Percentiles rank a stretch among this genome's conserved stretches.
Evolutionary conservation across 2,113 vertebrate genomes (phyloP).

Genomic region (Tympanuchus pallidicinctus): DNA sequence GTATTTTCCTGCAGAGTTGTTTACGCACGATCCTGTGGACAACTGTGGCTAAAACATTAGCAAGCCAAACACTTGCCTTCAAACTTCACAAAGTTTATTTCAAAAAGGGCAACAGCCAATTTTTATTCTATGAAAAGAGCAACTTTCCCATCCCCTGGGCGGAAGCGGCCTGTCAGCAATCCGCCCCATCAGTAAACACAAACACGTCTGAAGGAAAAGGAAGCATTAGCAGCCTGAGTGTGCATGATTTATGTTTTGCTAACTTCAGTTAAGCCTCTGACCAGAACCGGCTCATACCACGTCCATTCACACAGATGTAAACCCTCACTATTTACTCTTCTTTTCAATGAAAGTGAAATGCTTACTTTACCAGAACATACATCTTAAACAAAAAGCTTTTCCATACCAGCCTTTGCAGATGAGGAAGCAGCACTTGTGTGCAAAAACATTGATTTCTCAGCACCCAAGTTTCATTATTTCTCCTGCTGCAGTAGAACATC

Average conservation of each 20-base stretch:
- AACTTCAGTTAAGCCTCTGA: conserved; percentile 17
- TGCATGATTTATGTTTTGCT: conserved; percentile 50
- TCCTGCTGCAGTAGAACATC: conserved; percentile 3
- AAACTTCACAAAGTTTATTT: not conserved
- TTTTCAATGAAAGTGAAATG: conserved; percentile 31
- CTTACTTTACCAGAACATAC: not conserved
- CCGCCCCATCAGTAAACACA: not conserved
- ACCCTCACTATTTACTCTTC: conserved; percentile 24
- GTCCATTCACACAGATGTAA: not conserved
- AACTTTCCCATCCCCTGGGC: not conserved
- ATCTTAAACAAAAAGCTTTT: conserved; percentile 26
- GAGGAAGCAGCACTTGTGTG: not conserved
- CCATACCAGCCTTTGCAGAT: not conserved
- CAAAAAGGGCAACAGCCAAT: conserved; percentile 13
- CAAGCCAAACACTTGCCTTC: not conserved
- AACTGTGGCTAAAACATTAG: not conserved
- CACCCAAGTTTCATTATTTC: not conserved
- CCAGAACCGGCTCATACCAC: not conserved
- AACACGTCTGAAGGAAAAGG: not conserved
- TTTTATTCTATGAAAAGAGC: not conserved
- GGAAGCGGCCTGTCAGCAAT: conserved; percentile 35
- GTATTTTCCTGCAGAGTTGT: not conserved
- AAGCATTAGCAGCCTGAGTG: not conserved
- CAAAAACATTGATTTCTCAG: not conserved
- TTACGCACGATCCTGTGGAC: not conserved